Base-by-base conservation (phyloP, 2,113 vertebrate genomes). In the Ameiurus melas region DNA sequence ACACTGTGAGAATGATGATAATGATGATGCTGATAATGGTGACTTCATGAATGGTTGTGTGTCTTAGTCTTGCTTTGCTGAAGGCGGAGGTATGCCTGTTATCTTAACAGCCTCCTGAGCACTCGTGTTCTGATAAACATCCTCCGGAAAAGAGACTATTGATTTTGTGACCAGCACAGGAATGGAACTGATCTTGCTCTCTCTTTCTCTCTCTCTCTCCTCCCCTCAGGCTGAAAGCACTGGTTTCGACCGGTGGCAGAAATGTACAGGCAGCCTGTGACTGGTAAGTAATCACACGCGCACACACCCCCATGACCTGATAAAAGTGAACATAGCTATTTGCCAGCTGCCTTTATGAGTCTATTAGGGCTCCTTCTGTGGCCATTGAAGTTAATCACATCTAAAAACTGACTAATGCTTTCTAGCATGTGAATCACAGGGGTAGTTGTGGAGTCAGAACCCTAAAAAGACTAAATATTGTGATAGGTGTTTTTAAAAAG, bases 261-360 rank as follows among this genome's bases (percentile, higher is more conserved):
- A 99, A 98, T 0, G 98, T 99, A 66, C 98, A 99, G 94, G 97
- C 97, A 66, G 98, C 98, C 84, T 99, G 98, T 93, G 98, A 99
- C 96, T 99, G 98, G 98, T 99, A 96, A 96, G 98, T 97, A 93
- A 94, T 90, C 94, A 94, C 47, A 25, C 51, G 75, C 36, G 43
- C 93, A 47, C 30, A 19, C 75, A 8, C 30, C 87, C 2, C 27
- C 27, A 33, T 33, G 16, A 81, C 55, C 30, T 83, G 57, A 77
- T 58, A 70, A 66, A 85, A 75, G 70, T 47, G 12, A 43, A 87
- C 57, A 88, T 12, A 77, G 36, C 53, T 83, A 33, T 88, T 86
- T 58, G 51, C 80, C 80, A 79, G 80, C 60, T 73, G 53, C 53
- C 19, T 55, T 88, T 88, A 75, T 77, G 55, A 78, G 77, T 88